Evolutionary conservation across 1,140 invertebrate genomes (phyloP).

Genomic region (Anastrepha ludens): DNA sequence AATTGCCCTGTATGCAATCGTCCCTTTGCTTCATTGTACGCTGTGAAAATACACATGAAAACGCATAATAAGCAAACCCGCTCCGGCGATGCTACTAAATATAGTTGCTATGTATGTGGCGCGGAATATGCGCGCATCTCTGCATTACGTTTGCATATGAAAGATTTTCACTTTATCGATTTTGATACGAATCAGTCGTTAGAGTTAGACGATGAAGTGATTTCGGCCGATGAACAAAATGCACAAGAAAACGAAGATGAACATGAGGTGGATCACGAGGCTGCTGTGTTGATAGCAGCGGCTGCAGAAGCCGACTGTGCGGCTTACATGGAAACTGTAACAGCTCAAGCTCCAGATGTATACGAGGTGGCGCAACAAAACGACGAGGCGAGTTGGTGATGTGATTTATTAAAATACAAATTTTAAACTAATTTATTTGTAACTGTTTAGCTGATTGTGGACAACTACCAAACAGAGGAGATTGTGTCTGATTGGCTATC

Average conservation of each 20-base stretch:
- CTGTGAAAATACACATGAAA: constrained; percentile 82
- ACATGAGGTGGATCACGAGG: constrained; percentile 59
- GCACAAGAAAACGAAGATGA: neutral
- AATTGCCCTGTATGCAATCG: constrained; percentile 83
- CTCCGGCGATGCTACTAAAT: constrained; percentile 77
- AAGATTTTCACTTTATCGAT: constrained; percentile 76
- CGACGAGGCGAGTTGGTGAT: neutral
- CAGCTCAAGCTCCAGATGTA: neutral
- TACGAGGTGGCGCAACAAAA: constrained; percentile 51
- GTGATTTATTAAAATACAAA: constrained; percentile 55
- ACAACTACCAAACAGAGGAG: constrained; percentile 68
- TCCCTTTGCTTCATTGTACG: constrained; percentile 84
- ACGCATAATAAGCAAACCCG: constrained; percentile 81
- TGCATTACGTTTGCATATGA: constrained; percentile 83
- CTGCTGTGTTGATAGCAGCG: constrained; percentile 66
- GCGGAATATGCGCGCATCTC: constrained; percentile 83
- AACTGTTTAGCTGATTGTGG: constrained; percentile 64
- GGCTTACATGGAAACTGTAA: constrained; percentile 15
- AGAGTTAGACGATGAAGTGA: neutral
- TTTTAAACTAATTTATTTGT: constrained; percentile 14
- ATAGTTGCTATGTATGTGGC: constrained; percentile 82
- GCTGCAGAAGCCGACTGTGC: constrained; percentile 59
- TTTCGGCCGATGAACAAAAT: neutral
- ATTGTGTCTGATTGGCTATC: constrained; percentile 71
- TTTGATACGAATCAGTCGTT: constrained; percentile 16